Evolutionary conservation across 1,140 invertebrate genomes (phyloP).

Genomic region (Bombus impatiens): DNA sequence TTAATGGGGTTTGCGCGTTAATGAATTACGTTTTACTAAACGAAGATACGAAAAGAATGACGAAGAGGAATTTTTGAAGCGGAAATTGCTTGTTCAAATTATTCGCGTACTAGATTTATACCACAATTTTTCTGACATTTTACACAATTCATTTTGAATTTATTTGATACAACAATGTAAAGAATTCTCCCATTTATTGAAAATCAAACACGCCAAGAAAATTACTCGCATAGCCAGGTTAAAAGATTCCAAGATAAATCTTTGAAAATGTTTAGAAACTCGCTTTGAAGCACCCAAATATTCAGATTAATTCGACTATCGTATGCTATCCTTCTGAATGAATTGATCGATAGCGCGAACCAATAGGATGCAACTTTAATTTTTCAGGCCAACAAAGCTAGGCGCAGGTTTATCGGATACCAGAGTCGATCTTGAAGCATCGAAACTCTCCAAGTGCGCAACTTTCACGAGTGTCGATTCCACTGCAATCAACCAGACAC

Average conservation of each 20-base stretch:
- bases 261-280: not conserved
- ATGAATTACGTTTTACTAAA: not conserved
- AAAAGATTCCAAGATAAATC: not conserved
- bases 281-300: not conserved
- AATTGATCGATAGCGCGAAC: not conserved
- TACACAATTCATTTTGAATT: too few relatives aligned
- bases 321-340: not conserved
- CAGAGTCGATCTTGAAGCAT: constrained; percentile 3
- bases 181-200: not conserved
- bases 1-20: not conserved
- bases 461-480: constrained; percentile 24
- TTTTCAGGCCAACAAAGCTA: not conserved
- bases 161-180: too few relatives aligned
- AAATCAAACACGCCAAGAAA: not conserved
- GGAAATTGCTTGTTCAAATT: not conserved
- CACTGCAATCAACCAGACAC: constrained; percentile 10
- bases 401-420: not conserved
- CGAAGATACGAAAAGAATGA: not conserved
- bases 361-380: not conserved
- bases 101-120: not conserved
- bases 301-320: not conserved
- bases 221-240: not conserved
- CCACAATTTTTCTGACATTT: too few relatives aligned
- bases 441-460: constrained; percentile 19
- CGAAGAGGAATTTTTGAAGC: not conserved